A percentile compares a stretch with the other conserved stretches of the same genome.
Evolutionary conservation across 2,888 invertebrate species (phyloP).

Genomic region (Scotopteryx bipunctaria): DNA sequence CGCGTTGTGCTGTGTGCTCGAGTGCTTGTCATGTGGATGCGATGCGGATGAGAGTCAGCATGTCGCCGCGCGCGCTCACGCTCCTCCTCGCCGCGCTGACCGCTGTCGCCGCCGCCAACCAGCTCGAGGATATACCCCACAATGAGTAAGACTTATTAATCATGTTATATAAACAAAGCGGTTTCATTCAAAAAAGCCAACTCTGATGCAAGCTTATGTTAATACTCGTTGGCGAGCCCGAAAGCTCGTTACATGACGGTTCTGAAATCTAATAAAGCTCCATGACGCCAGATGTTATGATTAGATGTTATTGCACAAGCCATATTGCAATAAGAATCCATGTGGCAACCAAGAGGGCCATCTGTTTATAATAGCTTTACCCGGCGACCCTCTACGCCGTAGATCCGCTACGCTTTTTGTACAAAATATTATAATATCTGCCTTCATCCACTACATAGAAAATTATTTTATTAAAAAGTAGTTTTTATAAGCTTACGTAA

Average conservation of each 20-base stretch:
- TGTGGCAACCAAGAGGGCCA: constrained; percentile 17
- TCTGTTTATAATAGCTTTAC: constrained; percentile 29
- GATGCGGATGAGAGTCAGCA: constrained; percentile 65
- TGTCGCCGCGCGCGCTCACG: constrained; percentile 62
- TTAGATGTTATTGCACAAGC: constrained; percentile 27
- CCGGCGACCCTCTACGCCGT: constrained; percentile 17
- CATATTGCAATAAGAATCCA: constrained; percentile 26
- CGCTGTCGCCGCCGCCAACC: constrained; percentile 84
- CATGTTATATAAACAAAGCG: too few relatives aligned
- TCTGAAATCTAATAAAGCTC: constrained; percentile 21
- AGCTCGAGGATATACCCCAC: constrained; percentile 95
- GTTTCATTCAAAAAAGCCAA: too few relatives aligned
- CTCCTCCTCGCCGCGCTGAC: constrained; percentile 65
- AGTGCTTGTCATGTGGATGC: constrained; percentile 68
- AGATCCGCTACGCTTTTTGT: constrained; percentile 12
- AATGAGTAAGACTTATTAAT: constrained; percentile 88
- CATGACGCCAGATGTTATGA: constrained; percentile 11
- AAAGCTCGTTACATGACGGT: constrained; percentile 15
- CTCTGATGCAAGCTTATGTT: constrained; percentile 19
- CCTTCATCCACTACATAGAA: too few relatives aligned
- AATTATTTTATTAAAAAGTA: too few relatives aligned
- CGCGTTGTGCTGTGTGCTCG: constrained; percentile 60
- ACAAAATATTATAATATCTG: constrained; percentile 8
- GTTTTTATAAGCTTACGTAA: too few relatives aligned
- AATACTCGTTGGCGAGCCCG: constrained; percentile 4